These are phyloP conservation scores for Nansenia antarctica DNA, from an alignment of 2,113 vertebrate genomes.

Conservation along the genomic window DNA sequence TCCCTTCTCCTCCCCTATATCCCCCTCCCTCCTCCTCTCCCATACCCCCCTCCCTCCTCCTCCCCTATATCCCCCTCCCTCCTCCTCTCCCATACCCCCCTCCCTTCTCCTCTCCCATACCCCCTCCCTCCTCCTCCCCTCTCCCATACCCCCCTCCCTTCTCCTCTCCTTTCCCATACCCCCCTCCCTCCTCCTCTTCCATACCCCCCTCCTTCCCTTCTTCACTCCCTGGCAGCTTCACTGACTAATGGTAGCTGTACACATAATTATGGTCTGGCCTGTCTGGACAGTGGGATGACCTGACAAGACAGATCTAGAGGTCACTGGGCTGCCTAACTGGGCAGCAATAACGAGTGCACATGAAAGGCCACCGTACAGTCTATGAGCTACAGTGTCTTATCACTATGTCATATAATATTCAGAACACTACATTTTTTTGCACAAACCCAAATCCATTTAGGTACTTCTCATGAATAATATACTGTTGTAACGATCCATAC, in stretches of 20 bases:
- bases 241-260: conserved; percentile 1
- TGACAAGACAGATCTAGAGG: conserved; percentile 9
- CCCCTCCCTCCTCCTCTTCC: background rate
- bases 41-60: no score
- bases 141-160: background rate
- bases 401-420: no score
- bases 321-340: background rate
- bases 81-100: no score
- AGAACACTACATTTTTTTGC: no score
- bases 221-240: background rate
- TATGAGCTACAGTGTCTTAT: background rate
- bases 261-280: background rate
- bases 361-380: background rate
- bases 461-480: no score
- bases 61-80: no score
- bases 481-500: no score
- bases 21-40: no score
- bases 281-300: conserved; percentile 1
- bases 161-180: background rate
- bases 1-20: no score
- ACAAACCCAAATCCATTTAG: no score
- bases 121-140: background rate
- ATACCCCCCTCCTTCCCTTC: background rate
- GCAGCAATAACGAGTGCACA: background rate
- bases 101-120: background rate